Evolutionary conservation across 1,140 invertebrate genomes (phyloP).

Genomic region (Drosophila hydei): DNA sequence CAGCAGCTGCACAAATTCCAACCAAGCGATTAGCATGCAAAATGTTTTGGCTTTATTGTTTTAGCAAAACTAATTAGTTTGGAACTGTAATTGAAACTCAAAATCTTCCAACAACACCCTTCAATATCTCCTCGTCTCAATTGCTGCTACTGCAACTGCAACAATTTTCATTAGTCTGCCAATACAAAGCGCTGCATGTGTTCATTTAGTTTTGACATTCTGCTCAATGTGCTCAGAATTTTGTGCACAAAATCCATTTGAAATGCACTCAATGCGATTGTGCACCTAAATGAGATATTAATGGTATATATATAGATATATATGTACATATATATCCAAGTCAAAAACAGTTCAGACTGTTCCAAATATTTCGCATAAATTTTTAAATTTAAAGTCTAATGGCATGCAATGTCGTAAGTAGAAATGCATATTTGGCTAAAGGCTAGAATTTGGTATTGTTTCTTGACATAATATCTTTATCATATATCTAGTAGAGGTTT

Average conservation of each 20-base stretch:
- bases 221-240: background rate
- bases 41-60: conserved; percentile 69
- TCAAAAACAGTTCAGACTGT: background rate
- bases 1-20: conserved; percentile 63
- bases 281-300: background rate
- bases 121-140: background rate
- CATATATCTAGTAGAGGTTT: no score
- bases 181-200: conserved; percentile 11
- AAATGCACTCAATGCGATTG: conserved; percentile 2
- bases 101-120: conserved; percentile 3
- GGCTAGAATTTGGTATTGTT: no score
- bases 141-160: background rate
- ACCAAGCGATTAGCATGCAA: conserved; percentile 67
- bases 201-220: background rate
- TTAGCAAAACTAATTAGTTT: conserved; percentile 78
- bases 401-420: background rate
- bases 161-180: conserved; percentile 20
- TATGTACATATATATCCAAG: background rate
- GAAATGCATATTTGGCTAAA: background rate
- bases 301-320: background rate
- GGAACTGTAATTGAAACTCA: conserved; percentile 70
- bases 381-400: background rate
- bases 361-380: background rate
- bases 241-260: background rate
- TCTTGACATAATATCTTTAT: no score